Evolutionary conservation across 2,113 vertebrate species (phyloP), one percentile per base, ranked within the genome.

Genomic region (Scopus umbretta): DNA sequence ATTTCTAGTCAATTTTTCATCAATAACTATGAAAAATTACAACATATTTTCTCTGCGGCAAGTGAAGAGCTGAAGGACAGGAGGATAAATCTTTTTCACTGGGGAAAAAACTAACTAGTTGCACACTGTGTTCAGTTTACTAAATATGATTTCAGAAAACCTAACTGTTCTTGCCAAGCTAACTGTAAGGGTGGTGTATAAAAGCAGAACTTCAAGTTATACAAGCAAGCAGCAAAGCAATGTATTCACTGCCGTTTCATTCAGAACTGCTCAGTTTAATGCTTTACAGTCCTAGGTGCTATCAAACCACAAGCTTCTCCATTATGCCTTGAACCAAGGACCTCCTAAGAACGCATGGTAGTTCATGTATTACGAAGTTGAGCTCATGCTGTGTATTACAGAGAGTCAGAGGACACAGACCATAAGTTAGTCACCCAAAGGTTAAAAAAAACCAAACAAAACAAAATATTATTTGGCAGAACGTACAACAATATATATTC

Each of bases 191-290:
- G 32, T 32, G 45, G 34, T 20, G 74, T 1, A 42, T 9, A 52
- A 53, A 83, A 94, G 36, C 22, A 68, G 36, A 83, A 94, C 66
- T 80, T 53, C 45, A 43, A 80, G 25, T n/a, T n/a, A 67, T 4
- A 36, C 4, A 26, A 63, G 30, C 29, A 91, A 74, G 38, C 30
- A 84, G 55, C 22, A n/a, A 58, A 89, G 21, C 23, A 43, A 66
- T 3, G 2, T 43, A 36, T 42, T 45, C 3, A n/a, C 17, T 45
- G 38, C 11, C 0, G 0, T 40, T 71, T n/a, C 3, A 2, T 2
- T 40, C 34, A 45, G 7, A 92, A 61, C 13, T 43, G 55, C 34
- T 78, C 25, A 38, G 65, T 56, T 56, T 38, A 43, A 72, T 43
- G 45, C 36, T 71, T 43, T 75, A 19, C 16, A 15, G 26, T 52